phyloP scores from a whole-genome alignment of 2,113 vertebrate genomes.

The Paedocypris sp. region DNA sequence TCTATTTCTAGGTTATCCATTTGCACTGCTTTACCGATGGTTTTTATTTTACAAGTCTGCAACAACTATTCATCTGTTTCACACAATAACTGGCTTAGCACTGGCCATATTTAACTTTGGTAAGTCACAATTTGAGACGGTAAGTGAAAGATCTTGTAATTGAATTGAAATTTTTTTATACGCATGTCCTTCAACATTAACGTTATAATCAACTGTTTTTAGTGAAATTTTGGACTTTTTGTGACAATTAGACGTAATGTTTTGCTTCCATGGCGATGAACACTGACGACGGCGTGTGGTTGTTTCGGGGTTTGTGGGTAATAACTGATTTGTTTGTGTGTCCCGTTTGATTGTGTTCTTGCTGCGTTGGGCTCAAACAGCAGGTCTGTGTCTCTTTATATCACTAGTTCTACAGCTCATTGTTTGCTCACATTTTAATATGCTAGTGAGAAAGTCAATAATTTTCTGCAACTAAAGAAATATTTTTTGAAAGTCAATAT shows the following conservation, averaged over 20 bases:
- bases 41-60: constrained; percentile 82
- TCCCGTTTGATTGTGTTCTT: constrained; percentile 12
- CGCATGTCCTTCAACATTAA: too few relatives aligned
- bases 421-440: too few relatives aligned
- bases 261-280: background rate
- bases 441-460: too few relatives aligned
- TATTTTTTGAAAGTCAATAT: too few relatives aligned
- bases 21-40: constrained; percentile 78
- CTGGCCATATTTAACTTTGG: constrained; percentile 96
- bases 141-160: background rate
- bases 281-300: background rate
- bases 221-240: too few relatives aligned
- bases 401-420: too few relatives aligned
- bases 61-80: constrained; percentile 81
- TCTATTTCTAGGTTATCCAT: constrained; percentile 79
- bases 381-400: constrained; percentile 49
- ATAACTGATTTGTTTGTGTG: background rate
- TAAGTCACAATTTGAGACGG: constrained; percentile 52
- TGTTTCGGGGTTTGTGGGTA: background rate
- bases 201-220: too few relatives aligned
- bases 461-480: too few relatives aligned
- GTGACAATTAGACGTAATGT: background rate
- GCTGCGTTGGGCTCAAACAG: constrained; percentile 57
- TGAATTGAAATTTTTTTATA: too few relatives aligned
- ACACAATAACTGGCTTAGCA: constrained; percentile 75